A percentile compares a stretch with the other conserved stretches of the same genome.
Conservation (phyloP, 2,888 invertebrate species). For the Zeuzera pyrina region DNA sequence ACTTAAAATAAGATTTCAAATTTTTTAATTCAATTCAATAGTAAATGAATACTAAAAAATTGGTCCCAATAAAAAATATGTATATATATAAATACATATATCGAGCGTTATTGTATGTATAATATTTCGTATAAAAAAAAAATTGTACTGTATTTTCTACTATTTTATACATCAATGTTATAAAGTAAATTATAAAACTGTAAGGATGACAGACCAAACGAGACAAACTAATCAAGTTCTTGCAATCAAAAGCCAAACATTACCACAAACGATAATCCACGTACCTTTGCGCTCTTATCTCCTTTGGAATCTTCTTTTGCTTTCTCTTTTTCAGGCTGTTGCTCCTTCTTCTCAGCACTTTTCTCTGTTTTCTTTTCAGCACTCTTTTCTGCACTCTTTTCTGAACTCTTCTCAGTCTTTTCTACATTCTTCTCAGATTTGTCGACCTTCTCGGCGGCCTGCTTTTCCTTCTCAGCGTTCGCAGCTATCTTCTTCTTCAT, state of each 20-base stretch:
- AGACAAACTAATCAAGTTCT: no score
- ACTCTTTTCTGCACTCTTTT: slow-evolving; percentile 21
- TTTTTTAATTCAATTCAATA: no score
- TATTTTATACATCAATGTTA: no score
- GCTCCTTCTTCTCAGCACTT: slow-evolving; percentile 21
- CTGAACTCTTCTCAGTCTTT: slow-evolving; percentile 26
- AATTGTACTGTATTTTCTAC: no score
- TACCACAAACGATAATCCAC: slow-evolving; percentile 4
- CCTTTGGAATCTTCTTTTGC: slow-evolving; percentile 29
- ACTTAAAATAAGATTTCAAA: no score
- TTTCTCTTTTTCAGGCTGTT: slow-evolving; percentile 20
- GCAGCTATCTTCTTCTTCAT: slow-evolving; percentile 65
- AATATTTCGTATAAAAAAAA: no score
- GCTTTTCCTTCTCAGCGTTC: slow-evolving; percentile 40
- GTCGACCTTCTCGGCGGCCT: slow-evolving; percentile 24
- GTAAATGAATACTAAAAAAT: no score
- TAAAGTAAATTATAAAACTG: no score
- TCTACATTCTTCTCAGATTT: slow-evolving; percentile 21
- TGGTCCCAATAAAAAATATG: no score
- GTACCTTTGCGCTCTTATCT: slow-evolving; percentile 44
- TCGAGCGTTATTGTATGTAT: no score
- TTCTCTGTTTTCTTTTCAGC: slow-evolving; percentile 22
- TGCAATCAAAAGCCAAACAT: background rate
- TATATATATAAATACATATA: no score
- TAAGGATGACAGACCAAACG: no score